phyloP scores from a whole-genome alignment of 2,888 invertebrate species.

The Marasmarcha lunaedactyla region DNA sequence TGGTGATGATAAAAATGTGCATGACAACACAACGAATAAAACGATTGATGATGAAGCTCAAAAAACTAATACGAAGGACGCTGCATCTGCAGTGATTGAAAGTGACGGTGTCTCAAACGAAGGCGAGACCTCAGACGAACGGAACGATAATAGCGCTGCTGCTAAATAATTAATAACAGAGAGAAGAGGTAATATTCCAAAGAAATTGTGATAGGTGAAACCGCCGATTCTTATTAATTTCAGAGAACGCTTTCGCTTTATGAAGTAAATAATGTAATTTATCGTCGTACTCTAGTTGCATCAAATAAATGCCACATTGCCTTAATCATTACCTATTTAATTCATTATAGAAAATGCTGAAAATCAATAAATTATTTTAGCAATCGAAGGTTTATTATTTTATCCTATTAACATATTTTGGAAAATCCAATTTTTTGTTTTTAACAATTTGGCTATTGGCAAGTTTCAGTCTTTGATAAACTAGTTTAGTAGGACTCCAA shows the following conservation, averaged over 20 bases:
- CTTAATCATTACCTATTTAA: constrained; percentile 63
- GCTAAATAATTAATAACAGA: not conserved
- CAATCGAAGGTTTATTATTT: constrained; percentile 25
- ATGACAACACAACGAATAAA: constrained; percentile 24
- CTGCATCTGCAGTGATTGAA: not conserved
- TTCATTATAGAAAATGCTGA: constrained; percentile 54
- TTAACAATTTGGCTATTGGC: no score
- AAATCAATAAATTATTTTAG: constrained; percentile 66
- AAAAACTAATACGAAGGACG: constrained; percentile 11
- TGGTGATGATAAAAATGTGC: constrained; percentile 32
- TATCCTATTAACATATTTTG: no score
- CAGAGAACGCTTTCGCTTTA: constrained; percentile 55
- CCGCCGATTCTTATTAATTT: constrained; percentile 54
- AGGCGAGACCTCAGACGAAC: not conserved
- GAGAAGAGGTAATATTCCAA: constrained; percentile 42
- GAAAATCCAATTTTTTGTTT: no score
- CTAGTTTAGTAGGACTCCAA: constrained; percentile 31
- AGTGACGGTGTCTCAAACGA: constrained; percentile 20
- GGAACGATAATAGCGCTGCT: not conserved
- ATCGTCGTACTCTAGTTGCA: constrained; percentile 50
- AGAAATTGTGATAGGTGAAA: constrained; percentile 60
- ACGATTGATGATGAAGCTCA: constrained; percentile 13
- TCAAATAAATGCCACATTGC: constrained; percentile 60
- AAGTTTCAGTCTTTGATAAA: no score
- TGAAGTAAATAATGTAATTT: constrained; percentile 47